Evolutionary conservation across 37 sponge, comb jelly and placozoan genomes (phyloP), one percentile per base, ranked within the genome.

Genomic region (Agelas oroides): DNA sequence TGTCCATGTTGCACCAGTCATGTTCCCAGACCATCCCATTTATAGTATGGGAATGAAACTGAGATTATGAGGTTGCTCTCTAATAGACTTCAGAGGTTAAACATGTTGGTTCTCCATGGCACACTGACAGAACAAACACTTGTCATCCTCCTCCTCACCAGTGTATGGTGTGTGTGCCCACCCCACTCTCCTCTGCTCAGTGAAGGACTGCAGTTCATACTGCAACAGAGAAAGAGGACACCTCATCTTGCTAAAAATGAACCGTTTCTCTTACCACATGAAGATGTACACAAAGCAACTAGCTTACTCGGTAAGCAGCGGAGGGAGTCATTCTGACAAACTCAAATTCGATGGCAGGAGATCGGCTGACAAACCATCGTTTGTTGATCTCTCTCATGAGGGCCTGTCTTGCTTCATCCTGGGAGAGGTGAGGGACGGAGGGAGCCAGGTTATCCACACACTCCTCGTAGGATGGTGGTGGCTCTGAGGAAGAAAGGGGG

Each of bases 311-410:
- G 62, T 61, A 61, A 11, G 62, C 62, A 5, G 14, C 5, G 12
- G 62, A 61, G 27, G n/a, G 27, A 23, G n/a, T 5, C 27, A 61
- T 61, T 5, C 27, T 61, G 62, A 61, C 62, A 61, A 61, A 61
- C 27, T 61, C 12, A 61, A 61, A 61, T 25, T 61, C 62, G 11
- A 61, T 61, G 62, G 62, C 62, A 11, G 62, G 62, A 61, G 62
- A 61, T 61, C 27, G n/a, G 27, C 27, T 61, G 27, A 61, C 62
- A 61, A 61, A 61, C 62, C 62, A 61, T 13, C 11, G n/a, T 13
- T 3, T 25, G 27, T 61, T 23, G 62, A 61, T 25, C n/a, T 61
- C 5, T 11, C 11, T 61, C n/a, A 61, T 23, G 5, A 61, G 14
- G 11, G 62, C 62, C 14, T 61, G n/a, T 13, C 62, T 23, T 13